phyloP scores from a whole-genome alignment of 2,888 invertebrate species.

The Lydus trimaculatus region DNA sequence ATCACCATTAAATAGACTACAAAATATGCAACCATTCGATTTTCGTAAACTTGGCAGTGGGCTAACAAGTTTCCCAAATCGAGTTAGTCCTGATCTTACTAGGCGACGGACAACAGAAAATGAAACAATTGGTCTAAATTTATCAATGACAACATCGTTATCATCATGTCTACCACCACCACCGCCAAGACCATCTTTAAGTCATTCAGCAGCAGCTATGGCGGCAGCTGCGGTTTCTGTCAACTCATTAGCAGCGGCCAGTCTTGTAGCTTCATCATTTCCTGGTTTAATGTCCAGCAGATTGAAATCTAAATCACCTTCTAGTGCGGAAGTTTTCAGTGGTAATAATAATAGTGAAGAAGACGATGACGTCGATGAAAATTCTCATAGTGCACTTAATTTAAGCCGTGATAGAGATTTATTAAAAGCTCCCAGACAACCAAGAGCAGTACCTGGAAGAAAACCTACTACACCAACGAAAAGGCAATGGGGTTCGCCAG shows the following conservation, averaged over 20 bases:
- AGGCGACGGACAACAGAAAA: constrained; percentile 65
- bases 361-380: constrained; percentile 68
- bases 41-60: constrained; percentile 80
- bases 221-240: constrained; percentile 64
- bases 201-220: constrained; percentile 71
- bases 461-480: constrained; percentile 80
- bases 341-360: constrained; percentile 62
- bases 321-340: constrained; percentile 56
- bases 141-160: constrained; percentile 68
- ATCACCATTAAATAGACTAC: constrained; percentile 85
- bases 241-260: constrained; percentile 63
- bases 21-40: constrained; percentile 96
- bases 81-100: constrained; percentile 54
- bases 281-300: constrained; percentile 66
- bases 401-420: constrained; percentile 66
- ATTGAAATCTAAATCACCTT: constrained; percentile 62
- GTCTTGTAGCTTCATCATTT: constrained; percentile 69
- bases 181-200: constrained; percentile 68
- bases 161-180: constrained; percentile 69
- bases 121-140: constrained; percentile 66
- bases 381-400: constrained; percentile 70
- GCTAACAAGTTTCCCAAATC: constrained; percentile 61
- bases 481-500: constrained; percentile 79
- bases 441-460: constrained; percentile 62
- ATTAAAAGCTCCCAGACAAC: constrained; percentile 60